Base-by-base conservation (phyloP, 1,140 invertebrate genomes). In the Habropoda laboriosa region DNA sequence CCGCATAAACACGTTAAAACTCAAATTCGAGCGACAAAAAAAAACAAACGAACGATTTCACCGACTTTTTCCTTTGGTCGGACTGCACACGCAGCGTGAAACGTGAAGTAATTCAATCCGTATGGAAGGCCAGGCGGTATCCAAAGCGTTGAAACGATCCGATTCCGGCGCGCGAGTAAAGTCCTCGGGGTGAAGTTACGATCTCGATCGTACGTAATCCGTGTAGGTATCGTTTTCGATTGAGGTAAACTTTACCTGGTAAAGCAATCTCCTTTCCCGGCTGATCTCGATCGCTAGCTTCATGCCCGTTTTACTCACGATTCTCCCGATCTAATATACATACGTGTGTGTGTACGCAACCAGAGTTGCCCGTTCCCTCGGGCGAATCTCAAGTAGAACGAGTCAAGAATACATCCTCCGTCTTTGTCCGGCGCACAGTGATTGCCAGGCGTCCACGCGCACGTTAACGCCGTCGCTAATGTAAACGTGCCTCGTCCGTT, bases 151-250 rank as follows among this genome's bases (percentile, higher is more conserved):
- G 51, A 35, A 66, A 72, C 78, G 78, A 85, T 78, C 79, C 57
- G 79, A 73, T 81, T 64, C 57, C 79, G 24, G 35, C 18, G 67
- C 18, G 67, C 45, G 75, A 86, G 83, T 86, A 86, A 86, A 86
- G 85, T 86, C 27, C 80, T 86, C 76, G 49, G 27, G 83, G 83
- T 80, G 70, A 86, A 86, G 58, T 86, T 86, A 86, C 76, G 83
- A 76, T 85, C 66, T 40, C 45, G 45, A 67, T 64, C 68, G 53
- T 49, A 80, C 72, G 66, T 77, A 71, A 80, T 76, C 66, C 79
- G 53, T 67, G 57, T 53, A 72, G 64, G 79, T 83, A 85, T 85
- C 83, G 82, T 81, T 81, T 85, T 68, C 83, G 74, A 80, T 76
- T 68, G 57, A 60, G 38, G 45, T 49, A n/a, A n/a, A n/a, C n/a